A percentile compares a stretch with the other conserved stretches of the same genome.
Evolutionary conservation across 2,797 vertebrate species (phyloP).

Genomic region (Ctenopoma kingsleyae): DNA sequence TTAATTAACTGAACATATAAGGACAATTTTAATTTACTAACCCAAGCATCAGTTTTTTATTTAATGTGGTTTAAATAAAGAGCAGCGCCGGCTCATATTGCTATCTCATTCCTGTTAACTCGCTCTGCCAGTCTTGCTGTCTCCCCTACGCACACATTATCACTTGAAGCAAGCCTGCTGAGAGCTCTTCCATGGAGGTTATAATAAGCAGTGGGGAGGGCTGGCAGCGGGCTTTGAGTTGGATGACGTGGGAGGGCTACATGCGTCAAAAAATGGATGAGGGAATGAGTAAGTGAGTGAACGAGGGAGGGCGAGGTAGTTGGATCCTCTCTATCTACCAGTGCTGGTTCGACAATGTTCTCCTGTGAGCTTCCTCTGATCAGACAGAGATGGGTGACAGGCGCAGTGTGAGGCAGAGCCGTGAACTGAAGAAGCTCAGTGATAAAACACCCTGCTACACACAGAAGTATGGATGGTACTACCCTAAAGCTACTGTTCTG

Average conservation of each 20-base stretch:
- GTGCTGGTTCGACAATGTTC: conserved; percentile 40
- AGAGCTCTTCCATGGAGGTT: conserved; percentile 32
- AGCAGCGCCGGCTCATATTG: conserved; percentile 6
- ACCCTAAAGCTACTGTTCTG: conserved; percentile 14
- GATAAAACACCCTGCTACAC: not conserved
- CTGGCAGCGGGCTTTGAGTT: conserved; percentile 28
- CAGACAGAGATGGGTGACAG: conserved; percentile 46
- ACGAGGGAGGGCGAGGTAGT: conserved; percentile 1
- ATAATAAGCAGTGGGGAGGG: conserved; percentile 28
- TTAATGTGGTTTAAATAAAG: conserved; percentile 47
- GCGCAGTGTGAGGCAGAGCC: conserved; percentile 29
- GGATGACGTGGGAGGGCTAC: conserved; percentile 54
- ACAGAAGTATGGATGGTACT: conserved; percentile 8
- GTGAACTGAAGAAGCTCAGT: conserved; percentile 15
- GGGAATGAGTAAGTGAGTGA: conserved; percentile 23
- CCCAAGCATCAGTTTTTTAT: conserved; percentile 26
- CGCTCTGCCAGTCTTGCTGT: conserved; percentile 2
- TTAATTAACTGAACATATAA: conserved; percentile 37
- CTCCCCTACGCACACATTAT: conserved; percentile 24
- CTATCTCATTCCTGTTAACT: conserved; percentile 18
- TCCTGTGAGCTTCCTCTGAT: conserved; percentile 47
- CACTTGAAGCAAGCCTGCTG: conserved; percentile 27
- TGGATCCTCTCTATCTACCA: conserved; percentile 30
- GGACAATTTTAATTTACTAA: conserved; percentile 24
- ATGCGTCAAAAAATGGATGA: conserved; percentile 49